phyloP scores from a whole-genome alignment of 2,888 invertebrate species.

The Sympetrum striolatum region DNA sequence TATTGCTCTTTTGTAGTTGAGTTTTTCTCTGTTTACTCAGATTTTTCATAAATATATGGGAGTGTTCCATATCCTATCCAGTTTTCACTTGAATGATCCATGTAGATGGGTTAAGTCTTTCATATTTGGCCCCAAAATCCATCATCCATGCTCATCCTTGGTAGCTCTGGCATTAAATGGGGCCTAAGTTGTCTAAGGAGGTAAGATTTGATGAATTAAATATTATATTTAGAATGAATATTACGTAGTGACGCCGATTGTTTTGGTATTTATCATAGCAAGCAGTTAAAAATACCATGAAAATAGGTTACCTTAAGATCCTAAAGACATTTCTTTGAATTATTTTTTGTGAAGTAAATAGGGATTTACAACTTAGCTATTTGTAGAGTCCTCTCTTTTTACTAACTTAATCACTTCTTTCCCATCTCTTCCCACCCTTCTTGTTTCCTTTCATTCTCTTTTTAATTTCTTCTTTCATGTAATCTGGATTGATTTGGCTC shows the following conservation, averaged over 20 bases:
- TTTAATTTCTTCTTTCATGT: not conserved
- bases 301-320: not conserved
- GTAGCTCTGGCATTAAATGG: constrained; percentile 18
- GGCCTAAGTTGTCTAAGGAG: not conserved
- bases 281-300: not conserved
- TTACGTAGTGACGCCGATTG: not conserved
- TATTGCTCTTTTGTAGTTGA: no score
- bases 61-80: not conserved
- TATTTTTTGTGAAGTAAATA: not conserved
- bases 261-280: not conserved
- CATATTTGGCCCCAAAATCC: constrained; percentile 1
- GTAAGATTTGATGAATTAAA: constrained; percentile 1
- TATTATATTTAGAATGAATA: not conserved
- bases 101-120: not conserved
- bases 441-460: not conserved
- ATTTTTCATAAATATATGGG: no score
- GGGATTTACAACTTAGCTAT: not conserved
- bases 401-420: constrained; percentile 34
- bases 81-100: constrained; percentile 17
- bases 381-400: constrained; percentile 5
- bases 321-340: not conserved
- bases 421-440: constrained; percentile 33
- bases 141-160: not conserved
- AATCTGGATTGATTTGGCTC: not conserved
- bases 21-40: no score